Evolutionary conservation across 2,888 invertebrate genomes (phyloP).

Genomic region (Prenolepis imparis): DNA sequence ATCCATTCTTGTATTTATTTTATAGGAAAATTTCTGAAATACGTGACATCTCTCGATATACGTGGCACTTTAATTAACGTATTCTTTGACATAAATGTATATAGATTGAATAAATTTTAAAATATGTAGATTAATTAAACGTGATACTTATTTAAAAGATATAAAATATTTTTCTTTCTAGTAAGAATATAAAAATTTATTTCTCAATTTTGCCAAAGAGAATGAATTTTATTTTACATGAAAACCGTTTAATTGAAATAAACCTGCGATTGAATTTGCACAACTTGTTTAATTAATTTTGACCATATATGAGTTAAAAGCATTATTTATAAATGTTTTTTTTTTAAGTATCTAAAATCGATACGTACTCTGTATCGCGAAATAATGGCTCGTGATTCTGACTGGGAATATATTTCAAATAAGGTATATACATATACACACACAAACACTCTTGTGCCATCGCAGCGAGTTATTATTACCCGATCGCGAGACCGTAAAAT

Average conservation of each 20-base stretch:
- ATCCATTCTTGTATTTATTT: conserved; percentile 1
- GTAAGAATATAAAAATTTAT: not conserved
- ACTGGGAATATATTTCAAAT: conserved; percentile 48
- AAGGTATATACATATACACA: not conserved
- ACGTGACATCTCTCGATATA: not conserved
- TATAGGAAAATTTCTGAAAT: conserved; percentile 18
- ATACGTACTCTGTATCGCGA: conserved; percentile 36
- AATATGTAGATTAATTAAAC: not conserved
- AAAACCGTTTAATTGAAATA: not conserved
- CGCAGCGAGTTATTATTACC: conserved; percentile 49
- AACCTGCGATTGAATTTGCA: not conserved
- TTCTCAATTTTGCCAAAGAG: not conserved
- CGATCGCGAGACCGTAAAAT: conserved; percentile 49
- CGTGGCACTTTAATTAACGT: not conserved
- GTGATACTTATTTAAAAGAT: no score
- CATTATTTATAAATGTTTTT: conserved; percentile 23
- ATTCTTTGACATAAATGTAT: not conserved
- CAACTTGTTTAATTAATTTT: conserved; percentile 38
- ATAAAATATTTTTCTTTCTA: not conserved
- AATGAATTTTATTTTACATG: not conserved
- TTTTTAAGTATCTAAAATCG: conserved; percentile 45
- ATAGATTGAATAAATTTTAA: not conserved
- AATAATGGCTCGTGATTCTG: conserved; percentile 48
- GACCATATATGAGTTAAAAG: not conserved
- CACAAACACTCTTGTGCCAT: not conserved